Conservation (phyloP, 2,797 vertebrate genomes). For the Sebastes minor region DNA sequence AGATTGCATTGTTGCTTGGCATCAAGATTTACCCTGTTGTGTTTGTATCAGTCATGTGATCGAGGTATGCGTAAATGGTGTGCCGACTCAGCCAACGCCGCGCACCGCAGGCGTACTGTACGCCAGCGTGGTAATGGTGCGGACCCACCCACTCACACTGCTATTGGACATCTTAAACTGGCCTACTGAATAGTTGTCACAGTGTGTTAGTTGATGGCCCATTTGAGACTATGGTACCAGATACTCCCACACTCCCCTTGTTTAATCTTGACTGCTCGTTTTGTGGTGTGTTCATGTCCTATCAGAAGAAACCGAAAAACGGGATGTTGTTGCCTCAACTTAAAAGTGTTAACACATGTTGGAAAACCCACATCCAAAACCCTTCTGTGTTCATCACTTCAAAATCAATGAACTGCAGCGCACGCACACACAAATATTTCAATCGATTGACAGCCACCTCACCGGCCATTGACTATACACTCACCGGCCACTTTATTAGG, state of each 20-base stretch:
- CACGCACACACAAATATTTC: not conserved
- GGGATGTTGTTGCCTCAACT: constrained; percentile 40
- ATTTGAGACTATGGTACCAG: constrained; percentile 16
- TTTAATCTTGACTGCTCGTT: constrained; percentile 22
- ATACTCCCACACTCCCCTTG: constrained; percentile 14
- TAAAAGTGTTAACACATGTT: constrained; percentile 57
- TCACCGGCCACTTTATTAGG: no score
- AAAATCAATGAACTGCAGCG: constrained; percentile 19
- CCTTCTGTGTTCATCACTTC: constrained; percentile 15
- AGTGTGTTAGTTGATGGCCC: constrained; percentile 9
- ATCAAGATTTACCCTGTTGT: no score
- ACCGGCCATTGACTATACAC: no score
- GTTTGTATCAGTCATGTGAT: no score
- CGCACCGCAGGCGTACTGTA: no score
- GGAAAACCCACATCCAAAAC: constrained; percentile 44
- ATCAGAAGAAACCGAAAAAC: constrained; percentile 47
- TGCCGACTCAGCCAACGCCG: no score
- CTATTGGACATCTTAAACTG: not conserved
- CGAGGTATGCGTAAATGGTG: no score
- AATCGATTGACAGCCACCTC: no score
- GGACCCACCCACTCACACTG: not conserved
- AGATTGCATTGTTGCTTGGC: no score
- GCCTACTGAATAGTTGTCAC: constrained; percentile 4
- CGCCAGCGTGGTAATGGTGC: no score
- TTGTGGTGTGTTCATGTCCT: constrained; percentile 37